These are phyloP conservation scores for Drosophila siamana DNA, from an alignment of 2,888 invertebrate species.

Conservation along the genomic window DNA sequence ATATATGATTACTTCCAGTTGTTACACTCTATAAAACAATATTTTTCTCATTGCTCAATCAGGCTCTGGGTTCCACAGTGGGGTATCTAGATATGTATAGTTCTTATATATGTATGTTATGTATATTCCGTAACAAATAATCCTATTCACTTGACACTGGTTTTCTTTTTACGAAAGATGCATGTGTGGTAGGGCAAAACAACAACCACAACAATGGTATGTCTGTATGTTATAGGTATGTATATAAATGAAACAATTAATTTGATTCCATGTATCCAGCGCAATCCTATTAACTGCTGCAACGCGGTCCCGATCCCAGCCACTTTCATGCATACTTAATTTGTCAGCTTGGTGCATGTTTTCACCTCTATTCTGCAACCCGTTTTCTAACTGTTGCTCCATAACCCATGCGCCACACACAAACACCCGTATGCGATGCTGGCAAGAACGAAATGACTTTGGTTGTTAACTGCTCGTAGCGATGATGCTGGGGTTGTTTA, in stretches of 20 bases:
- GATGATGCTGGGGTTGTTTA: constrained; percentile 37
- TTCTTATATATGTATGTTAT: background rate
- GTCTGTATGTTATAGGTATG: constrained; percentile 42
- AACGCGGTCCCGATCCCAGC: constrained; percentile 37
- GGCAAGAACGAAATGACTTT: constrained; percentile 21
- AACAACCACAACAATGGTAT: constrained; percentile 45
- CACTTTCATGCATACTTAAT: constrained; percentile 75
- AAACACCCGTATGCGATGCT: background rate
- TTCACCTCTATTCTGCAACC: constrained; percentile 55
- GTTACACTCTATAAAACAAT: background rate
- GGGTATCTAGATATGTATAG: too few relatives aligned
- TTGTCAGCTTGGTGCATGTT: constrained; percentile 68
- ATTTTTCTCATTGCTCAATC: constrained; percentile 67
- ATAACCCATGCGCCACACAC: background rate
- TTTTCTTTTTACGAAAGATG: background rate
- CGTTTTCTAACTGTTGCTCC: constrained; percentile 70
- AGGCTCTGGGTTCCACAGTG: constrained; percentile 54
- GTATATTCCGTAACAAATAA: background rate
- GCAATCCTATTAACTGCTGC: constrained; percentile 70
- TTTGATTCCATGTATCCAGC: constrained; percentile 66
- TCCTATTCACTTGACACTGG: constrained; percentile 8
- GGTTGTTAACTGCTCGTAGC: constrained; percentile 24
- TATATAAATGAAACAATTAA: constrained; percentile 78
- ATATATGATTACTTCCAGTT: background rate
- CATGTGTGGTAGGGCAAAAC: too few relatives aligned